Percentiles rank a stretch among this genome's conserved stretches.
These are phyloP conservation scores for Drosophila neotestacea DNA, from an alignment of 2,888 invertebrate species.

Conservation along the genomic window DNA sequence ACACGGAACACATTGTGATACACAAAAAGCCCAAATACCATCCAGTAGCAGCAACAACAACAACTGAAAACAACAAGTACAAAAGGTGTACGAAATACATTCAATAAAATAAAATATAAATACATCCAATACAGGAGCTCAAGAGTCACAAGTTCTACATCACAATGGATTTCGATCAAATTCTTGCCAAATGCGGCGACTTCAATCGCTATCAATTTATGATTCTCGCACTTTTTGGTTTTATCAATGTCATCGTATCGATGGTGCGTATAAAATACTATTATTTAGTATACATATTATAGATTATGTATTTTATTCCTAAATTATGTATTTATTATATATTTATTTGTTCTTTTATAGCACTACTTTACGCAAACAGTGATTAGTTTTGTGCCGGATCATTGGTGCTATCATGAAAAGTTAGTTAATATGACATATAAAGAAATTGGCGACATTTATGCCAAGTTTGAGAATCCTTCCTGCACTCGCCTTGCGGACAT, in stretches of 20 bases:
- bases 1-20: constrained; percentile 67
- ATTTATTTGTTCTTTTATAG: constrained; percentile 23
- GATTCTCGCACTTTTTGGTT: constrained; percentile 86
- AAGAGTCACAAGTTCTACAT: background rate
- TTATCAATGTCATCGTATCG: constrained; percentile 87
- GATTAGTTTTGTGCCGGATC: constrained; percentile 87
- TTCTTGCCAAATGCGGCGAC: constrained; percentile 87
- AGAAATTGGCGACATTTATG: constrained; percentile 84
- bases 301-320: no score
- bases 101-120: background rate
- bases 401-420: constrained; percentile 85
- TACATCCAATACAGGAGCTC: constrained; percentile 19
- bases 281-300: background rate
- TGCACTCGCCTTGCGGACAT: constrained; percentile 83
- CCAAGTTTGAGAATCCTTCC: constrained; percentile 81
- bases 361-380: constrained; percentile 88
- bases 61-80: constrained; percentile 27
- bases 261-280: constrained; percentile 75
- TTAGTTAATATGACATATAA: constrained; percentile 83
- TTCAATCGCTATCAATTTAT: constrained; percentile 87
- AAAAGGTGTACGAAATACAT: constrained; percentile 24
- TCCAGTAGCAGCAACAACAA: constrained; percentile 12
- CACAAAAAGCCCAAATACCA: constrained; percentile 25
- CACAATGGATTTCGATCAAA: constrained; percentile 86
- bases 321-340: no score